Base-by-base conservation (phyloP, 2,113 vertebrate species). In the Ageneiosus marmoratus region DNA sequence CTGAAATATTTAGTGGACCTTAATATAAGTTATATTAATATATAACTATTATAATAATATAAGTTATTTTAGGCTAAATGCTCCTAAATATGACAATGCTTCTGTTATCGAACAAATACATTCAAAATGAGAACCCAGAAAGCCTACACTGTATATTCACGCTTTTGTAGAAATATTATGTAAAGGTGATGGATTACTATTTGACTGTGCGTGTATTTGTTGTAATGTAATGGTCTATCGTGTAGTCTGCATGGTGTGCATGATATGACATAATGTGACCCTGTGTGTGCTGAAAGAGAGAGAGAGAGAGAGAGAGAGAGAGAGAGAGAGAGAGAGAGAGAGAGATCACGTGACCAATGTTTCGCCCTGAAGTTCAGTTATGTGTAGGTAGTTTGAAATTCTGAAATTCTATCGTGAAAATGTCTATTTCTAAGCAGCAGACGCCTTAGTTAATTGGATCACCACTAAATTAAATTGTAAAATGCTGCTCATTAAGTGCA, bases 271-370 rank as follows among this genome's bases (percentile, higher is more conserved):
- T 16, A 22, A 72, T 29, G 27, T 79, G 41, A 48, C 27, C 32
- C 11, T 51, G 44, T 75, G 48, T 53, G 18, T 12, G 34, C 18
- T 34, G 70, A 53, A 0, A 32, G 15, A 51, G n/a, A 18, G n/a
- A 51, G n/a, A 51, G 27, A 51, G 46, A 51, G 27, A 79, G 77
- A 63, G 56, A 79, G 41, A 78, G 55, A 78, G 77, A 62, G 37
- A 60, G 34, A 79, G 55, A 78, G 76, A 79, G 56, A 63, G 55
- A 78, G 15, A 78, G 34, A 62, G 76, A 46, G 13, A 60, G 11
- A 79, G 22, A 60, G 22, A 77, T 41, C 37, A 41, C 37, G 37
- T 41, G 37, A 41, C 37, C 37, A 41, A 41, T 2, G 37, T 41
- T 41, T 41, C 37, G 5, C 37, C 37, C 37, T 41, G 37, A 41